Evolutionary conservation across 2,888 invertebrate species (phyloP).

Genomic region (Peribatodes rhomboidaria): DNA sequence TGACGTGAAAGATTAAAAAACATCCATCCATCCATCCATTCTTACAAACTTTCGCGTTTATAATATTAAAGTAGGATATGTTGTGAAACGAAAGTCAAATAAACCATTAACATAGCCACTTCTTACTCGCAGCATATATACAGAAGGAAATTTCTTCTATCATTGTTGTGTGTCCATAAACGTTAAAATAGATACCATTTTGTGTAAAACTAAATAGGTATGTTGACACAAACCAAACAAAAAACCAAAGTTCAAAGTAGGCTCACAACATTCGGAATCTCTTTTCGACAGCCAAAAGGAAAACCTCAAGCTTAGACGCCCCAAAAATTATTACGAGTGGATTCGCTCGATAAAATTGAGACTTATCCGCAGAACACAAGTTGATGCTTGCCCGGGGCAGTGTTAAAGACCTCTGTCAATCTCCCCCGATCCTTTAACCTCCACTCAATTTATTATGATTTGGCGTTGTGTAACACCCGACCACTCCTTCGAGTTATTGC

Average conservation of each 20-base stretch:
- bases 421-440: constrained; percentile 73
- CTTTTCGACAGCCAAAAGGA: constrained; percentile 53
- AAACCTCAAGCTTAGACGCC: constrained; percentile 58
- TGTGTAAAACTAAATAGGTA: too few relatives aligned
- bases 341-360: constrained; percentile 69
- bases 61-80: too few relatives aligned
- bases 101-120: too few relatives aligned
- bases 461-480: constrained; percentile 43
- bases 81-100: too few relatives aligned
- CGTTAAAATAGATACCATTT: too few relatives aligned
- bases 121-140: too few relatives aligned
- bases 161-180: too few relatives aligned
- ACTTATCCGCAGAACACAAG: constrained; percentile 69
- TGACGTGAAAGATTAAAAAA: too few relatives aligned
- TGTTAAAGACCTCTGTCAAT: constrained; percentile 77
- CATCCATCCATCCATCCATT: too few relatives aligned
- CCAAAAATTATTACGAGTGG: constrained; percentile 64
- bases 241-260: neutral
- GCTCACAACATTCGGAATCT: constrained; percentile 39
- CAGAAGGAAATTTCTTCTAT: too few relatives aligned
- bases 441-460: constrained; percentile 77
- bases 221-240: too few relatives aligned
- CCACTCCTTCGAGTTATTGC: constrained; percentile 53
- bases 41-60: too few relatives aligned
- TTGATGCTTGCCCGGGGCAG: constrained; percentile 65